A percentile compares a stretch with the other conserved stretches of the same genome.
Conservation (phyloP, 1,140 invertebrate species). For the Coboldia fuscipes region DNA sequence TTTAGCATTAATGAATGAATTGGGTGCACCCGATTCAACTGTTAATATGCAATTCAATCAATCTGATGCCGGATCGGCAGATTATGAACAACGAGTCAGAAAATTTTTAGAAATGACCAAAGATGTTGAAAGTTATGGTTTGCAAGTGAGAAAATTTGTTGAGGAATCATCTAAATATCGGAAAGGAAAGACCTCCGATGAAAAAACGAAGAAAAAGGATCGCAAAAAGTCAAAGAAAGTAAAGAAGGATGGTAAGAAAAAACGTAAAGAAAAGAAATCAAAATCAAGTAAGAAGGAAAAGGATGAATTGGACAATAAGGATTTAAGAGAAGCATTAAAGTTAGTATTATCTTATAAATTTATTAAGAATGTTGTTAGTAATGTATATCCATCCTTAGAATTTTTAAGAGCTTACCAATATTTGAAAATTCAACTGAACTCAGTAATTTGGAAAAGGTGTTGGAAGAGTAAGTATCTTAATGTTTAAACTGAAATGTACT, state of each 20-base stretch:
- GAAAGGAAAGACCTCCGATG: slow-evolving; percentile 43
- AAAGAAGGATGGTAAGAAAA: slow-evolving; percentile 35
- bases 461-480: too few relatives aligned
- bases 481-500: too few relatives aligned
- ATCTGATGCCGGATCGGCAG: slow-evolving; percentile 21
- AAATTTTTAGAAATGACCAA: slow-evolving; percentile 56
- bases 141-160: slow-evolving; percentile 59
- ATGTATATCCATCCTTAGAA: not conserved
- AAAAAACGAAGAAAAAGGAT: slow-evolving; percentile 49
- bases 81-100: slow-evolving; percentile 39
- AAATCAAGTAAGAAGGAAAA: slow-evolving; percentile 35
- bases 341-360: slow-evolving; percentile 17
- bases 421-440: not conserved
- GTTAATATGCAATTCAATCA: too few relatives aligned
- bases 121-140: slow-evolving; percentile 63
- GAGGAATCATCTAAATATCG: slow-evolving; percentile 61
- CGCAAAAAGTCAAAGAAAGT: slow-evolving; percentile 35
- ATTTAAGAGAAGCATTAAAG: slow-evolving; percentile 38
- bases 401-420: not conserved
- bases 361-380: not conserved
- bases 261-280: slow-evolving; percentile 40
- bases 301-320: slow-evolving; percentile 27
- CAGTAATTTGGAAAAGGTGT: not conserved
- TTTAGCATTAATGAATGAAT: slow-evolving; percentile 41
- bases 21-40: slow-evolving; percentile 23